phyloP scores from a whole-genome alignment of 2,797 vertebrate species.

The Chelmon rostratus region DNA sequence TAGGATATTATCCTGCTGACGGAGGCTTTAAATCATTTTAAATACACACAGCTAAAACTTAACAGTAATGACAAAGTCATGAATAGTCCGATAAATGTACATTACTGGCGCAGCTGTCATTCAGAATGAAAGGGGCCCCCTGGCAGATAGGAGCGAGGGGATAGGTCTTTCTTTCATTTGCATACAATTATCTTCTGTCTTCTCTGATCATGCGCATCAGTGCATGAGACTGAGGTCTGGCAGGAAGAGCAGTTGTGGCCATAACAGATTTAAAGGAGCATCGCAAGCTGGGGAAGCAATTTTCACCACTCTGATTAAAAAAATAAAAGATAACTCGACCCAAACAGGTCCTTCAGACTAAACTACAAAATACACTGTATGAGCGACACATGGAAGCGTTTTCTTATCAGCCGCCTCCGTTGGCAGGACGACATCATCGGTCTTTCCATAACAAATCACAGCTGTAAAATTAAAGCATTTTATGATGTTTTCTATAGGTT shows the following conservation, averaged over 20 bases:
- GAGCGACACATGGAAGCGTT: background rate
- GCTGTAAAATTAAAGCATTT: background rate
- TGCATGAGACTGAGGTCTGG: background rate
- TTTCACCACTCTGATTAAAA: background rate
- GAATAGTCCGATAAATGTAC: conserved; percentile 45
- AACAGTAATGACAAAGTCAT: conserved; percentile 48
- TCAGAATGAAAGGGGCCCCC: conserved; percentile 34
- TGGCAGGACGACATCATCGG: background rate
- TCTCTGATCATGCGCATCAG: background rate
- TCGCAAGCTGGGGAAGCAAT: background rate
- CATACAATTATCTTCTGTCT: conserved; percentile 35
- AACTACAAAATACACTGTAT: background rate
- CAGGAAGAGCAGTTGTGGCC: background rate
- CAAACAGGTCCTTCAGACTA: background rate
- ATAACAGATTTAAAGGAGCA: background rate
- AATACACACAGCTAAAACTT: conserved; percentile 46
- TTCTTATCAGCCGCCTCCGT: background rate
- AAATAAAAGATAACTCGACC: background rate
- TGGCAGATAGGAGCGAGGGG: conserved; percentile 25
- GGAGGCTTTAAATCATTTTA: conserved; percentile 57
- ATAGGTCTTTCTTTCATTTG: conserved; percentile 11
- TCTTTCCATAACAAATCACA: background rate
- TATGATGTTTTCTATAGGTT: background rate
- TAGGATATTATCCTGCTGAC: conserved; percentile 40
- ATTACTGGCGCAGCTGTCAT: conserved; percentile 46